Base-by-base conservation (phyloP, 2,888 invertebrate species). In the Stratiomys singularior region DNA sequence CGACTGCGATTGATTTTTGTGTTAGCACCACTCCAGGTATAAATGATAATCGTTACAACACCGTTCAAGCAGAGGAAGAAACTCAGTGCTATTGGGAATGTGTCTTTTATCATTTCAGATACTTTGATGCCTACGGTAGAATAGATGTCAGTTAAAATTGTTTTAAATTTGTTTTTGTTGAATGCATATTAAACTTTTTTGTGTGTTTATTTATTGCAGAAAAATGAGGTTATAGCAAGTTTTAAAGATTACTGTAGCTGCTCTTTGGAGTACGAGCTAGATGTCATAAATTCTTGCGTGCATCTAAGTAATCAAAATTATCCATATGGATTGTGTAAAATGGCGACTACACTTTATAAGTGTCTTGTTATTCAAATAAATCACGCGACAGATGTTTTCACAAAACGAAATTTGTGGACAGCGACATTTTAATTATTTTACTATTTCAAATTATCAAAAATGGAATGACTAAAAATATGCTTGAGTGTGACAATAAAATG, bases 81-180 rank as follows among this genome's bases (percentile, higher is more conserved):
- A 81, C 81, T 27, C 81, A 81, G 56, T 79, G 81, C n/a, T 78
- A 81, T 7, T 52, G 82, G 37, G 72, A 71, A 7, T 83, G 83
- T 47, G 60, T 83, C 30, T 83, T 82, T 58, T 74, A 77, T 44
- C 82, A 83, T 30, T 81, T 82, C 72, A 82, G 80, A n/a, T 83
- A 81, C 46, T 81, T 83, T 67, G 83, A 83, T 78, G 82, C 82
- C 7, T 83, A 83, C 52, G 83, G 83, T 44, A 79, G 83, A 67
- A 15, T 83, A n/a, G 82, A 83, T 81, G 83, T 83, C 79, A 78
- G 81, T 28, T n/a, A n/a, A n/a, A n/a, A 46, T 21, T n/a, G 30
- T 13, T 2, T n/a, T 37, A 18, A 18, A n/a, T 7, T 66, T 66
- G n/a, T 30, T 28, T 44, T 7, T 44, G 44, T 69, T 46, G 23